Evolutionary conservation across 2,113 vertebrate genomes (phyloP).

Genomic region (Menura novaehollandiae): DNA sequence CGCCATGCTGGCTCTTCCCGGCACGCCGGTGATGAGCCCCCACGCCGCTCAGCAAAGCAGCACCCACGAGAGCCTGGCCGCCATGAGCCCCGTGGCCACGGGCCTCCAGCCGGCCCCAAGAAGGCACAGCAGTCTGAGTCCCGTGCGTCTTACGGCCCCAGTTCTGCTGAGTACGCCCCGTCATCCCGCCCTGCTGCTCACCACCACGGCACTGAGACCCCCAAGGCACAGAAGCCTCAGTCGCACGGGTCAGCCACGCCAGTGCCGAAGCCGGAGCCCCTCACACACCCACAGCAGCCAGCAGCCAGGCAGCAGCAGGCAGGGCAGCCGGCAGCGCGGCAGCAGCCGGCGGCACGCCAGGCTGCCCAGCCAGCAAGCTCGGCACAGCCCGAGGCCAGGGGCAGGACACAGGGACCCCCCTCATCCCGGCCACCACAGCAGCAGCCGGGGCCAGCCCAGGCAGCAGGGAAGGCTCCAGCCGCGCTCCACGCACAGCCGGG

Average conservation of each 20-base stretch:
- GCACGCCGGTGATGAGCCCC: conserved; percentile 81
- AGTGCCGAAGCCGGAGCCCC: conserved; percentile 72
- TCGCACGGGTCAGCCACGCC: conserved; percentile 64
- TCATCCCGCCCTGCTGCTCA: conserved; percentile 74
- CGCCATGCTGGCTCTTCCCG: conserved; percentile 85
- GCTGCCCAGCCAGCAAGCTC: neutral
- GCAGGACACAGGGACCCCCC: conserved; percentile 49
- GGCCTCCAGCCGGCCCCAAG: conserved; percentile 77
- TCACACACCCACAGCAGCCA: conserved; percentile 65
- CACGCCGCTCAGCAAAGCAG: conserved; percentile 84
- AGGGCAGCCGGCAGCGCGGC: conserved; percentile 37
- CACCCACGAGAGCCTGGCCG: conserved; percentile 85
- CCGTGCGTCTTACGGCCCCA: conserved; percentile 73
- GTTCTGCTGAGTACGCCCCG: conserved; percentile 78
- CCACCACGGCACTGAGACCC: conserved; percentile 79
- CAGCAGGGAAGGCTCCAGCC: conserved; percentile 35
- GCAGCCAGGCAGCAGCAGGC: conserved; percentile 60
- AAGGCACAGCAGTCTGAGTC: conserved; percentile 77
- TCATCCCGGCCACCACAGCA: conserved; percentile 61
- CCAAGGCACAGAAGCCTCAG: conserved; percentile 82
- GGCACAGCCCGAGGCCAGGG: neutral
- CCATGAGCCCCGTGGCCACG: conserved; percentile 77
- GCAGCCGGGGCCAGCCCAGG: conserved; percentile 49
- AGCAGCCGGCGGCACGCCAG: conserved; percentile 70
- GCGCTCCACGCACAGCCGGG: conserved; percentile 63